A percentile compares a stretch with the other conserved stretches of the same genome.
These are phyloP conservation scores for Tursiops truncatus DNA, from an alignment of 2,113 vertebrate genomes.

Conservation along the genomic window DNA sequence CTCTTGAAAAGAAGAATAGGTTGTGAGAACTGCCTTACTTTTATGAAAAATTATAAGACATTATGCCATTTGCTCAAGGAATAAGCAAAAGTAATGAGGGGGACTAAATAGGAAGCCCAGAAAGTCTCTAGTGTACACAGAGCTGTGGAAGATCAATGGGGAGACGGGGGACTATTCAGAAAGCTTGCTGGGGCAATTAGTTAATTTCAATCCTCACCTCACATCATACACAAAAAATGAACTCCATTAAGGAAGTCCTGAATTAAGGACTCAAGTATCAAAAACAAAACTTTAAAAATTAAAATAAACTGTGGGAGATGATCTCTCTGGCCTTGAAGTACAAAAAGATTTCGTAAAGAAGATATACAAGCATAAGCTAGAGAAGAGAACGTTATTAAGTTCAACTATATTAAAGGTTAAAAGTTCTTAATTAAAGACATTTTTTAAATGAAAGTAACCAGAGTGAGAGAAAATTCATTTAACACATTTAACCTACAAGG, in stretches of 20 bases:
- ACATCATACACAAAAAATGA: not conserved
- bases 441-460: not conserved
- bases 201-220: not conserved
- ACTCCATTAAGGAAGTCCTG: not conserved
- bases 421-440: not conserved
- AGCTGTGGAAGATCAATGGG: no score
- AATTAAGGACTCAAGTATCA: not conserved
- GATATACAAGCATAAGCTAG: not conserved
- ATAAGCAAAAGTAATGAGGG: not conserved
- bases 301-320: not conserved
- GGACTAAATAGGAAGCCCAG: not conserved
- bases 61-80: not conserved
- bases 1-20: not conserved
- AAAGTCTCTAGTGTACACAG: not conserved
- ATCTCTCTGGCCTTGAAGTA: not conserved
- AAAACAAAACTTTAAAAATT: not conserved
- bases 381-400: not conserved
- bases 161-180: not conserved
- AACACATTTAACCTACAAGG: not conserved
- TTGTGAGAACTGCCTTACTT: not conserved
- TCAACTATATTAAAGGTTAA: not conserved
- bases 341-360: not conserved
- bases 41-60: not conserved
- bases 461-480: not conserved
- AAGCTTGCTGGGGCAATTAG: not conserved